A percentile compares a stretch with the other conserved stretches of the same genome.
These are phyloP conservation scores for Thereva nobilitata DNA, from an alignment of 2,888 invertebrate species.

Conservation along the genomic window DNA sequence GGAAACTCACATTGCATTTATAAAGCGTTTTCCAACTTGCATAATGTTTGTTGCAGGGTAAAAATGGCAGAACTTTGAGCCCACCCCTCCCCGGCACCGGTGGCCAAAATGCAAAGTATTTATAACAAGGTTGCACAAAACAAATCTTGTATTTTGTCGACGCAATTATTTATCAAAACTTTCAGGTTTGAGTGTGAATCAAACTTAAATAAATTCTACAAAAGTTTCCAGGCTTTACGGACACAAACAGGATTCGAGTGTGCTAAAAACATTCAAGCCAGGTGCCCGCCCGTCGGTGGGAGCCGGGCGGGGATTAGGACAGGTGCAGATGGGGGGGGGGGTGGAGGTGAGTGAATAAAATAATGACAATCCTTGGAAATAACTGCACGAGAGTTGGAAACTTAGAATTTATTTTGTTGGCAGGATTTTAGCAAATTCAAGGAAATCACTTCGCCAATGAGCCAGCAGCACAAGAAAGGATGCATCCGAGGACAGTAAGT, in stretches of 20 bases:
- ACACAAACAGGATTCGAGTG: slow-evolving; percentile 20
- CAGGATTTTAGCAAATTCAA: slow-evolving; percentile 5
- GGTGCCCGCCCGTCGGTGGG: too few species aligned
- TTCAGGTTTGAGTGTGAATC: slow-evolving; percentile 10
- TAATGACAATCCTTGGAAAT: slow-evolving; percentile 25
- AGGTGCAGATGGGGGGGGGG: not conserved
- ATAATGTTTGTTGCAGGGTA: too few species aligned
- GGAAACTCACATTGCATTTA: too few species aligned
- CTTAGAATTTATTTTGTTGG: slow-evolving; percentile 26
- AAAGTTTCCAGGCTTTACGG: slow-evolving; percentile 13
- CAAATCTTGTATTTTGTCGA: slow-evolving; percentile 8
- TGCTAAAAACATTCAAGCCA: too few species aligned
- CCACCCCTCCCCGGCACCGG: too few species aligned
- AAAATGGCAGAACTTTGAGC: too few species aligned
- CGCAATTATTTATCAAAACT: slow-evolving; percentile 7
- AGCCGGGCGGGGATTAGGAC: too few species aligned
- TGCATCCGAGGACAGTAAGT: slow-evolving; percentile 4
- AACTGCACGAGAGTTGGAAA: slow-evolving; percentile 14
- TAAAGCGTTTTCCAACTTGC: too few species aligned
- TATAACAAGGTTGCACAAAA: slow-evolving; percentile 11
- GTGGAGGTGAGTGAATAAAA: slow-evolving; percentile 16
- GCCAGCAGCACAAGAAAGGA: slow-evolving; percentile 10
- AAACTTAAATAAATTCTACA: slow-evolving; percentile 25
- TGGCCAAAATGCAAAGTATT: not conserved
- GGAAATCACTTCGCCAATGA: slow-evolving; percentile 25